Conservation (phyloP, 2,113 vertebrate species). For the Pitta sordida region DNA sequence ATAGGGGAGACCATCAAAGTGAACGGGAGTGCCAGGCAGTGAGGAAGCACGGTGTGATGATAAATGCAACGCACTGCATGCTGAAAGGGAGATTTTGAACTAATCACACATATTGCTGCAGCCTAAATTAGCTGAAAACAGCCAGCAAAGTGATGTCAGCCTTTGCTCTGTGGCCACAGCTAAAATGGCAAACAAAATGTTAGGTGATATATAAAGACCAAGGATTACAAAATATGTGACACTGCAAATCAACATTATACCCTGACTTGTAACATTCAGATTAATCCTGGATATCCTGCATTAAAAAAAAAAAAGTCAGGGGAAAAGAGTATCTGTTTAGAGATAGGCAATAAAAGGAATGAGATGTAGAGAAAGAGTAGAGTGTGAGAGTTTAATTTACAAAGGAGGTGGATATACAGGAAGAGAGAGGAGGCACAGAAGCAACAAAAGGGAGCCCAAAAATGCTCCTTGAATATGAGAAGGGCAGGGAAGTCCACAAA, state of each 20-base stretch:
- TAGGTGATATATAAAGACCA: background rate
- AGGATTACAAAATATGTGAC: background rate
- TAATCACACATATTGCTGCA: background rate
- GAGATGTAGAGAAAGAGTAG: background rate
- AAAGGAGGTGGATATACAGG: background rate
- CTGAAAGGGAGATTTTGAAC: slow-evolving; percentile 8
- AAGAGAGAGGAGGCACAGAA: background rate
- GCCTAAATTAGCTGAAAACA: slow-evolving; percentile 27
- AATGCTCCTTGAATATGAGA: accelerated
- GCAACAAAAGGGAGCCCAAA: accelerated
- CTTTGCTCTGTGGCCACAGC: background rate
- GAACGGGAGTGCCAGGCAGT: background rate
- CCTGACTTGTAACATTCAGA: background rate
- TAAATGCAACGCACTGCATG: background rate
- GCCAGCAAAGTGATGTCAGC: slow-evolving; percentile 5
- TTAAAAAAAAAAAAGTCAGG: background rate
- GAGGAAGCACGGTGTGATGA: background rate
- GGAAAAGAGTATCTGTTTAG: background rate
- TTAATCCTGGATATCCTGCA: background rate
- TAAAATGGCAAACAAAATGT: slow-evolving; percentile 23
- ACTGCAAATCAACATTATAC: background rate
- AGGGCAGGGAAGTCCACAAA: background rate
- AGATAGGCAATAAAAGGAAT: background rate
- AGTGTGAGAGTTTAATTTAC: background rate
- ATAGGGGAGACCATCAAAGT: background rate